Evolutionary conservation across 2,797 vertebrate species (phyloP), one percentile per base, ranked within the genome.

Genomic region (Hippocampus kuda): DNA sequence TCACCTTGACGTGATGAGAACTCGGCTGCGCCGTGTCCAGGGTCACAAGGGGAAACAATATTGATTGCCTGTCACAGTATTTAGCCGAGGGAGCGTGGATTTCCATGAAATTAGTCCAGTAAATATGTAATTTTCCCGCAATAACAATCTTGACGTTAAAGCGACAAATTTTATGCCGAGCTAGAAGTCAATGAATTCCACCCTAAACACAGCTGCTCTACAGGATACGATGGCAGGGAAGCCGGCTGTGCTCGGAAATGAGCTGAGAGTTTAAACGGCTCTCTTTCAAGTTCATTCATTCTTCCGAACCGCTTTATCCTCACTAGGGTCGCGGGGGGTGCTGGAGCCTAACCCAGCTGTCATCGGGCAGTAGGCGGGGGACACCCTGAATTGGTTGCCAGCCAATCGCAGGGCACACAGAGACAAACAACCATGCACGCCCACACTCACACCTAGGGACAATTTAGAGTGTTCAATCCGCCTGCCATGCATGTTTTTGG

Each of bases 1-100:
- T 83, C 80, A 84, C 83, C 82, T 84, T 85, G 81, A 81, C n/a
- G 53, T 56, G 72, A 70, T 42, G 68, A 70, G 34, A 84, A 70
- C 81, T 70, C 69, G 70, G 72, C 75, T 68, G 73, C 75, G 77
- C 78, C 82, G 46, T 60, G 68, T 78, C 63, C 48, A 1, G 44
- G 59, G 73, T 75, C 69, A 70, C 66, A 1, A 20, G 70, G 70
- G 66, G 26, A 65, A 42, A 49, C 30, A 79, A 65, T 65, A 83
- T 73, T 63, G 75, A 81, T 68, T 68, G 65, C 30, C 73, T 75
- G 76, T 82, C 68, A 72, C 34, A 70, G 68, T 51, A 65, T 81
- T 81, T 76, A 84, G 72, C 76, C 61, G 22, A 34, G 24, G 82
- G 75, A 74, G 78, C 74, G 69, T 53, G 41, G 65, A 78, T 77